Conservation (phyloP, 1,140 invertebrate genomes). For the Melitaea cinxia region DNA sequence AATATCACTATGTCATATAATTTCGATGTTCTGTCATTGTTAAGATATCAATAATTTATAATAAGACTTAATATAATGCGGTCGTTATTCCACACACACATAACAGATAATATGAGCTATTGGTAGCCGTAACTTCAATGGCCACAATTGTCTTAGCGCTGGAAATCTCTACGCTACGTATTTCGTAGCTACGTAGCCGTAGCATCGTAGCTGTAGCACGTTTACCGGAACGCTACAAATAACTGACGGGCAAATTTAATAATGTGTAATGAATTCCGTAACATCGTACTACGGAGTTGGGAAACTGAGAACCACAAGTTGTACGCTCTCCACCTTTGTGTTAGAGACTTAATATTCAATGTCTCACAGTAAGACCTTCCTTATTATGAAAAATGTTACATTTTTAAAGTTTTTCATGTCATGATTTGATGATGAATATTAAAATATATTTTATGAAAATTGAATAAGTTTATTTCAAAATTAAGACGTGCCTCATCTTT, state of each 20-base stretch:
- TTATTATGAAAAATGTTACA: neutral
- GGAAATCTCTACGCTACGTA: slow-evolving; percentile 29
- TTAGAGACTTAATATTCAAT: slow-evolving; percentile 17
- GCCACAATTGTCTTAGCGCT: slow-evolving; percentile 33
- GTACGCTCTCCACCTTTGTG: slow-evolving; percentile 21
- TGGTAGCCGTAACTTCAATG: slow-evolving; percentile 27
- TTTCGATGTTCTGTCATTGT: neutral
- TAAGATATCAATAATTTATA: neutral
- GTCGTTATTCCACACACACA: neutral
- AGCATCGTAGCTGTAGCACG: slow-evolving; percentile 20
- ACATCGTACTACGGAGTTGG: slow-evolving; percentile 23
- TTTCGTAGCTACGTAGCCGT: slow-evolving; percentile 28
- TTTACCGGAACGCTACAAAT: slow-evolving; percentile 29
- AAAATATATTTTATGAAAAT: too few relatives aligned
- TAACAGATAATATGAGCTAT: neutral
- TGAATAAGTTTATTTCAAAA: too few relatives aligned
- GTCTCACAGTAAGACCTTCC: slow-evolving; percentile 10
- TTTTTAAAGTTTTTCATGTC: too few relatives aligned
- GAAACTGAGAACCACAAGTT: slow-evolving; percentile 19
- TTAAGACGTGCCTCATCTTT: too few relatives aligned
- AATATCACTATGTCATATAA: too few relatives aligned
- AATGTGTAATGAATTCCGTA: slow-evolving; percentile 35
- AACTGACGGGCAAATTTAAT: slow-evolving; percentile 32
- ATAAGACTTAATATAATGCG: neutral
- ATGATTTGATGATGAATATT: too few relatives aligned